Evolutionary conservation across 2,797 vertebrate species (phyloP).

Genomic region (Triplophysa yarkandensis): DNA sequence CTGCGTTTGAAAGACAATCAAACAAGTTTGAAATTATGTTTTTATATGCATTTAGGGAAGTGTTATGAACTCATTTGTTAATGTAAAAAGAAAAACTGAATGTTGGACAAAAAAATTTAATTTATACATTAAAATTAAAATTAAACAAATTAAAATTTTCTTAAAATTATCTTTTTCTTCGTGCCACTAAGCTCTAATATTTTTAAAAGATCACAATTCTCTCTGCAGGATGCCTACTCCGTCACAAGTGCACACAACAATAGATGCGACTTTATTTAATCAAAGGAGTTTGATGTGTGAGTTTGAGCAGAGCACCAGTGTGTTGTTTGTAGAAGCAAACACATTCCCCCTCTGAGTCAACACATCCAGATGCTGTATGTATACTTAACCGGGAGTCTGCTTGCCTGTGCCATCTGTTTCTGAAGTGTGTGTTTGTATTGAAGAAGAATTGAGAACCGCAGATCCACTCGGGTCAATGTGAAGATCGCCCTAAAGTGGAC

Average conservation of each 20-base stretch:
- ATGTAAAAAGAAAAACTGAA: no score
- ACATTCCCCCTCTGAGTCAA: slow-evolving; percentile 7
- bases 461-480: background rate
- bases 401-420: slow-evolving; percentile 24
- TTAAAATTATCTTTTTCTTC: no score
- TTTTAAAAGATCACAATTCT: background rate
- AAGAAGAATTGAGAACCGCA: slow-evolving; percentile 25
- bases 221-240: background rate
- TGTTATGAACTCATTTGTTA: no score
- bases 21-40: no score
- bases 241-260: slow-evolving; percentile 4
- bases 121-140: no score
- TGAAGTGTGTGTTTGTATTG: slow-evolving; percentile 31
- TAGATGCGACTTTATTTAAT: background rate
- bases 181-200: no score
- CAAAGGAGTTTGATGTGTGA: background rate
- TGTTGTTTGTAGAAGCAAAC: slow-evolving; percentile 30
- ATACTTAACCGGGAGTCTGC: slow-evolving; percentile 4
- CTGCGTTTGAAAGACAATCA: no score
- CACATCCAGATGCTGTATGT: slow-evolving; percentile 31
- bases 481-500: slow-evolving; percentile 7
- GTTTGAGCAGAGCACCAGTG: slow-evolving; percentile 17
- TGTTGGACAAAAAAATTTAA: no score
- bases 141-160: no score
- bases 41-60: no score